Evolutionary conservation across 2,113 vertebrate species (phyloP).

Genomic region (Ophiodon elongatus): DNA sequence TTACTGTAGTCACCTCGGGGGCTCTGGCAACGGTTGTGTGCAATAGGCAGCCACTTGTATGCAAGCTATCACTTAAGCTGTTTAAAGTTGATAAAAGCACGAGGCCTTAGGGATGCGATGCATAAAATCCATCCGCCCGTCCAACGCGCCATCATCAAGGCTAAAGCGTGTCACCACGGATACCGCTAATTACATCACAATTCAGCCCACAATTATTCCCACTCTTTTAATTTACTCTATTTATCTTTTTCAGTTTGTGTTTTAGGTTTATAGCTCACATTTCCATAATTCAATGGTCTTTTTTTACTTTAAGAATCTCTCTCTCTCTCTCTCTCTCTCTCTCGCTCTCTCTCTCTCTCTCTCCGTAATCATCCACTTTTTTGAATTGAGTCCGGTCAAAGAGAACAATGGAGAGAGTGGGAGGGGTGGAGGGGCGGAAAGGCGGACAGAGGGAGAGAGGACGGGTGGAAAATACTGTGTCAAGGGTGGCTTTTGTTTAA

Average conservation of each 20-base stretch:
- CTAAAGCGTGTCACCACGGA: constrained; percentile 31
- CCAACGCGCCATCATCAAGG: constrained; percentile 32
- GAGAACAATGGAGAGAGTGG: constrained; percentile 24
- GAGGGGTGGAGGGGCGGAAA: background rate
- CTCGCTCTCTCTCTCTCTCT: background rate
- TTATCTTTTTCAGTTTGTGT: constrained; percentile 2
- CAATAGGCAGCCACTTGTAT: constrained; percentile 50
- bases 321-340: background rate
- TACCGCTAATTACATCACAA: constrained; percentile 47
- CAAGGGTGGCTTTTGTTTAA: constrained; percentile 52
- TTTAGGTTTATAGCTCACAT: background rate
- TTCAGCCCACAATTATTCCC: constrained; percentile 35
- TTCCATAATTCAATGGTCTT: background rate
- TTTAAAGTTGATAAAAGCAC: constrained; percentile 68
- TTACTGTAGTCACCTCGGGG: constrained; percentile 45
- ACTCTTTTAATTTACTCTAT: background rate
- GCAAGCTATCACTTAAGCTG: constrained; percentile 62
- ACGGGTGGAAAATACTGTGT: constrained; percentile 35
- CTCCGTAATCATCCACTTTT: constrained; percentile 29
- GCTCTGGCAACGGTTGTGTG: background rate
- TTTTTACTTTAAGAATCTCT: background rate
- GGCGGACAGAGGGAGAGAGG: constrained; percentile 27
- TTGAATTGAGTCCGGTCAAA: constrained; percentile 25
- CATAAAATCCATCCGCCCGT: constrained; percentile 59
- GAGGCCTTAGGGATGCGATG: constrained; percentile 28